These are phyloP conservation scores for Catonia carolina DNA, from an alignment of 2,888 invertebrate species.

Conservation along the genomic window DNA sequence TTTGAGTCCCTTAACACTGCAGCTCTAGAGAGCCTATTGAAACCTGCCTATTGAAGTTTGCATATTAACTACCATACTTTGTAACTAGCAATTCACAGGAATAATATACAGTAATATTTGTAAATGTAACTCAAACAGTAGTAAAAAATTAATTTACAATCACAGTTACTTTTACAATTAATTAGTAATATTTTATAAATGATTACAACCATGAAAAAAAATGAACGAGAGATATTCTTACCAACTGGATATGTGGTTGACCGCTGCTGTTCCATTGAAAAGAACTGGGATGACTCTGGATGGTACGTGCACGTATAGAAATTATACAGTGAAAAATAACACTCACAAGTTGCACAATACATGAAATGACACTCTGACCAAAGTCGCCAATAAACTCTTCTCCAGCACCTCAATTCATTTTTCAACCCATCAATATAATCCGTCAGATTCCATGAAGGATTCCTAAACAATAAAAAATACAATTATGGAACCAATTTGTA, in stretches of 20 bases:
- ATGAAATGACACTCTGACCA: constrained; percentile 90
- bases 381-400: constrained; percentile 86
- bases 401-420: constrained; percentile 76
- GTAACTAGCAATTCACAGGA: too few relatives aligned
- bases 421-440: constrained; percentile 70
- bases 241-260: constrained; percentile 63
- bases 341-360: constrained; percentile 70
- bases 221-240: constrained; percentile 40
- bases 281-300: constrained; percentile 69
- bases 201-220: too few relatives aligned
- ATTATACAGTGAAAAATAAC: constrained; percentile 65
- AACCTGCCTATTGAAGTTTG: too few relatives aligned
- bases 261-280: constrained; percentile 59
- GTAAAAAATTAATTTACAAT: neutral
- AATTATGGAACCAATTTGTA: neutral
- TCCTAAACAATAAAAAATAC: constrained; percentile 45
- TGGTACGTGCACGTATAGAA: constrained; percentile 61
- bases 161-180: too few relatives aligned
- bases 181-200: neutral
- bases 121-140: neutral
- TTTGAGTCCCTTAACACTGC: too few relatives aligned
- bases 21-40: too few relatives aligned
- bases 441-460: constrained; percentile 72
- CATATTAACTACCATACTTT: too few relatives aligned
- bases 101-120: neutral